Evolutionary conservation across 1,140 invertebrate genomes (phyloP).

Genomic region (Temnothorax curvispinosus): DNA sequence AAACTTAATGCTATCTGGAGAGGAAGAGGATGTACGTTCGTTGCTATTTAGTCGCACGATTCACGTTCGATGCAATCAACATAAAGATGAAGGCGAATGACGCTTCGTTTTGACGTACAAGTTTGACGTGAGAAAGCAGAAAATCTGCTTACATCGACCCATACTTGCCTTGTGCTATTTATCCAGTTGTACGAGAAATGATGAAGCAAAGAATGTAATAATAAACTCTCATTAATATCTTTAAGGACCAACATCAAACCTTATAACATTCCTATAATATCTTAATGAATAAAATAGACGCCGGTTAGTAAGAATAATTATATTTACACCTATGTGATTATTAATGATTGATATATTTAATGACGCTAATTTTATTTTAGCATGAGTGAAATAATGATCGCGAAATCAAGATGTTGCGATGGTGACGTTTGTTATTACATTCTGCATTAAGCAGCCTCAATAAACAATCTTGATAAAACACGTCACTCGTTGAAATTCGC

Average conservation of each 20-base stretch:
- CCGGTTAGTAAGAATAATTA: slow-evolving; percentile 13
- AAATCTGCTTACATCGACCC: slow-evolving; percentile 72
- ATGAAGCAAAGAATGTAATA: slow-evolving; percentile 82
- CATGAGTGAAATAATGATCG: neutral
- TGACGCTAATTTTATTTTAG: neutral
- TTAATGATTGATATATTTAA: neutral
- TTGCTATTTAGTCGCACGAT: slow-evolving; percentile 42
- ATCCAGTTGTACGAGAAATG: slow-evolving; percentile 84
- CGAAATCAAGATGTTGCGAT: neutral
- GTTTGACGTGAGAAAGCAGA: slow-evolving; percentile 59
- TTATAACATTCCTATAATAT: slow-evolving; percentile 39
- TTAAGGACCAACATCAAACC: slow-evolving; percentile 45
- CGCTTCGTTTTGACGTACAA: slow-evolving; percentile 30
- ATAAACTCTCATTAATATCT: slow-evolving; percentile 76
- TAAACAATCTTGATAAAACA: slow-evolving; percentile 56
- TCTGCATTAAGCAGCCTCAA: slow-evolving; percentile 67
- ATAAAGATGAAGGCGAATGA: slow-evolving; percentile 60
- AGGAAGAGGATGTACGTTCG: slow-evolving; percentile 64
- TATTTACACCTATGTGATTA: slow-evolving; percentile 15
- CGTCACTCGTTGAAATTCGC: slow-evolving; percentile 59
- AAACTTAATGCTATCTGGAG: slow-evolving; percentile 59
- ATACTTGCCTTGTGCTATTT: slow-evolving; percentile 85
- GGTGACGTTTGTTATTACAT: slow-evolving; percentile 72
- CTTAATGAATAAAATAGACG: slow-evolving; percentile 36
- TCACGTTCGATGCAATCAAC: slow-evolving; percentile 57